Evolutionary conservation across 2,888 invertebrate species (phyloP).

Genomic region (Caenorhabditis sp.): DNA sequence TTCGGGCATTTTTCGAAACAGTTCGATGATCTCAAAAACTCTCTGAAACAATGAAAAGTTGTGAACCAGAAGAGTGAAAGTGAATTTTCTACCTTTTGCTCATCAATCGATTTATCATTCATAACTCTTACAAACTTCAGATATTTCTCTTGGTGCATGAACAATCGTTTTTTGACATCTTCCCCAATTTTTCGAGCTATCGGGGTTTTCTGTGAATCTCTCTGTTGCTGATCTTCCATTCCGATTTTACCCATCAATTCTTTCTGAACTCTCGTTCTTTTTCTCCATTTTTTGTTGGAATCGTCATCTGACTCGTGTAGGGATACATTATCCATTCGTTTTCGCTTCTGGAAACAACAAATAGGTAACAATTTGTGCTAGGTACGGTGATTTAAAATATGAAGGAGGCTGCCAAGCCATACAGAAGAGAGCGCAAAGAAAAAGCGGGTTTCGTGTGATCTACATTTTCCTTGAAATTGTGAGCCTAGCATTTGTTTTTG

Average conservation of each 20-base stretch:
- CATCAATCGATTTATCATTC: constrained; percentile 2
- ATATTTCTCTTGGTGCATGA: constrained; percentile 32
- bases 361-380: too few species aligned
- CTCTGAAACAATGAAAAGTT: constrained; percentile 12
- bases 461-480: too few species aligned
- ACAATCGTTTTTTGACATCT: constrained; percentile 26
- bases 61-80: not conserved
- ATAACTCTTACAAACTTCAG: constrained; percentile 8
- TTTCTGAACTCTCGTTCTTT: constrained; percentile 19
- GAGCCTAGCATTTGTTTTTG: too few species aligned
- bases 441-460: too few species aligned
- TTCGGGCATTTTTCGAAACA: constrained; percentile 13
- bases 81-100: not conserved
- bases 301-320: not conserved
- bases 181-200: constrained; percentile 14
- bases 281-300: constrained; percentile 2
- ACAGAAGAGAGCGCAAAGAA: too few species aligned
- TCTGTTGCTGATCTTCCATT: constrained; percentile 6
- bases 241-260: constrained; percentile 20
- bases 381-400: too few species aligned
- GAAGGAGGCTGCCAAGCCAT: too few species aligned
- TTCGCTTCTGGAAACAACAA: not conserved
- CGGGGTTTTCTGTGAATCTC: constrained; percentile 4
- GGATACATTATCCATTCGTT: not conserved
- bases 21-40: constrained; percentile 3